Percentiles rank a stretch among this genome's conserved stretches.
Evolutionary conservation across 53 echinoderm and acorn worm genomes (phyloP).

Genomic region (Henricia sp.): DNA sequence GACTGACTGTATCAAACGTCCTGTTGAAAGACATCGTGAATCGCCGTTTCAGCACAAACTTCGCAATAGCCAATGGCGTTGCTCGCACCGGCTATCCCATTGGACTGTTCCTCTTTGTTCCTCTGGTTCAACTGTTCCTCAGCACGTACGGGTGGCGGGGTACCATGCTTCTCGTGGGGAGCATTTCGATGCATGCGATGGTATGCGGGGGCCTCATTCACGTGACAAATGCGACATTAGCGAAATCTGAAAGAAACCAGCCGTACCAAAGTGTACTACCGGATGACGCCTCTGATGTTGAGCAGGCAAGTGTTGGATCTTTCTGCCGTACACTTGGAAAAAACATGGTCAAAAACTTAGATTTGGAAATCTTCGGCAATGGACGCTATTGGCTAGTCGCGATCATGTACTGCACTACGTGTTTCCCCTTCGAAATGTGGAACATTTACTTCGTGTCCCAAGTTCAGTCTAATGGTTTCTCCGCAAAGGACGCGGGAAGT

Average conservation of each 20-base stretch:
- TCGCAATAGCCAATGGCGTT: neutral
- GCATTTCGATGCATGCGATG: neutral
- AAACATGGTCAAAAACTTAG: conserved; percentile 9
- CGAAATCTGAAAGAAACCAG: neutral
- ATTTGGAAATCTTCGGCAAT: neutral
- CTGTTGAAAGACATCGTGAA: neutral
- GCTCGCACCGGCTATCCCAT: neutral
- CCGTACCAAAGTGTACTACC: neutral
- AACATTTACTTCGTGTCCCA: conserved; percentile 34
- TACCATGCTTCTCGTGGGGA: neutral
- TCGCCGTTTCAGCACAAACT: neutral
- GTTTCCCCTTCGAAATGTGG: conserved; percentile 1
- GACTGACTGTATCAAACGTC: neutral
- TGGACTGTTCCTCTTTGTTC: neutral
- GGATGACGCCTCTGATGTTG: neutral
- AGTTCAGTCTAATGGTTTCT: conserved; percentile 17
- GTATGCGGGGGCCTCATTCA: neutral
- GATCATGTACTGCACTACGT: neutral
- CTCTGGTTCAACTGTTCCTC: neutral
- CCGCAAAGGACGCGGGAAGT: conserved; percentile 14
- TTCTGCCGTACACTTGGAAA: neutral
- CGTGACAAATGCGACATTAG: neutral
- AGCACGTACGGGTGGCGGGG: neutral
- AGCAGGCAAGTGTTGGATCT: neutral
- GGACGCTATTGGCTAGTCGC: conserved; percentile 18